Percentiles rank a stretch among this genome's conserved stretches.
Conservation (phyloP, 2,888 invertebrate genomes). For the Caenorhabditis zanzibari region DNA sequence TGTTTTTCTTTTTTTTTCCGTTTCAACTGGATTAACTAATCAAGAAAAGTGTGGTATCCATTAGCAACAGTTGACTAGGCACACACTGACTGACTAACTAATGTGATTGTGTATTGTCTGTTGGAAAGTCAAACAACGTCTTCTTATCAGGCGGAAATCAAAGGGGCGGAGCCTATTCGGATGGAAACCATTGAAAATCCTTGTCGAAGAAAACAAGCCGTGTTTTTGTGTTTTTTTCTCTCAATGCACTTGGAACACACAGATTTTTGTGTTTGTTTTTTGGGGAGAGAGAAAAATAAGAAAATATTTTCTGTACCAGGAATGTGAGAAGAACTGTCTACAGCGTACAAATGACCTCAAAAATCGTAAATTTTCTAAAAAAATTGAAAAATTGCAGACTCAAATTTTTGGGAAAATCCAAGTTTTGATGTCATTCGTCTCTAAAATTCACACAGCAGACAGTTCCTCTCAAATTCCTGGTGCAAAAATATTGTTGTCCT, state of each 20-base stretch:
- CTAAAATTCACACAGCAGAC: no score
- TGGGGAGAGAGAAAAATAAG: background rate
- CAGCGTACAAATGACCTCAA: no score
- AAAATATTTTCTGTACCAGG: no score
- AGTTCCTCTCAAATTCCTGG: no score
- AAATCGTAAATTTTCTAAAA: no score
- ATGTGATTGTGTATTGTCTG: constrained; percentile 5
- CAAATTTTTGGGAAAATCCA: no score
- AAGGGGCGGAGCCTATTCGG: constrained; percentile 25
- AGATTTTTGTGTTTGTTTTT: background rate
- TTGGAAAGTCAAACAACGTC: constrained; percentile 6
- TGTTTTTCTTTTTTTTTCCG: no score
- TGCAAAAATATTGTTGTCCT: no score
- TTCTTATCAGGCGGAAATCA: constrained; percentile 24
- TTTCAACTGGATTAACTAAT: background rate
- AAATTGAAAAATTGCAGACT: no score
- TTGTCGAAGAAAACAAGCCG: constrained; percentile 30
- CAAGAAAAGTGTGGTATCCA: constrained; percentile 9
- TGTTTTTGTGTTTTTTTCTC: constrained; percentile 13
- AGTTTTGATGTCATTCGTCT: no score
- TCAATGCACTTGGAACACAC: constrained; percentile 1
- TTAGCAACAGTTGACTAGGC: constrained; percentile 45
- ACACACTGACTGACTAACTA: background rate
- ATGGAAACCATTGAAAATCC: constrained; percentile 25
- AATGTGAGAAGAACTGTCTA: background rate